These are phyloP conservation scores for Ips typographus DNA, from an alignment of 1,140 invertebrate genomes.

Conservation along the genomic window DNA sequence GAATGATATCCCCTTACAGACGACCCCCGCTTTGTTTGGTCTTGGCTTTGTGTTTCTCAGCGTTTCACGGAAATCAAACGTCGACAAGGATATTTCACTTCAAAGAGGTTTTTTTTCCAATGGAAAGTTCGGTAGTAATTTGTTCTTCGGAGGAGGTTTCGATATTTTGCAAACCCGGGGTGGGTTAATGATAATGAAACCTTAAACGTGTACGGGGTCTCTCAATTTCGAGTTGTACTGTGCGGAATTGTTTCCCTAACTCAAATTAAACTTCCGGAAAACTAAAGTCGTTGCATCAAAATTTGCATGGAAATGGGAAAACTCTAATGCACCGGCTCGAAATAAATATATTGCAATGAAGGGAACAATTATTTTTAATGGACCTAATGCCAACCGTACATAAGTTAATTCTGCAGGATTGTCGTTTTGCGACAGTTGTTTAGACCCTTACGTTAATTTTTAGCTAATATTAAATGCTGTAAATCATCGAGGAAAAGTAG, in stretches of 20 bases:
- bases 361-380: conserved; percentile 26
- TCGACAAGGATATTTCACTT: not conserved
- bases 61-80: conserved; percentile 1
- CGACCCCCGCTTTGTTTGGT: conserved; percentile 10
- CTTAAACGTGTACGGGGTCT: too few relatives aligned
- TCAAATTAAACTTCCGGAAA: conserved; percentile 7
- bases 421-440: conserved; percentile 1
- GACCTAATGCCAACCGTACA: conserved; percentile 8
- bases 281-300: conserved; percentile 26
- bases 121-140: too few relatives aligned
- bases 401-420: conserved; percentile 10
- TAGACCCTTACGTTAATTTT: not conserved
- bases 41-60: conserved; percentile 11
- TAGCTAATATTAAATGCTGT: too few relatives aligned
- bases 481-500: not conserved
- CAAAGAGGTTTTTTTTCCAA: too few relatives aligned
- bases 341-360: conserved; percentile 23
- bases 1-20: conserved; percentile 16
- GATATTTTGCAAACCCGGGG: too few relatives aligned
- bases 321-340: conserved; percentile 23
- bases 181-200: too few relatives aligned
- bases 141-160: too few relatives aligned
- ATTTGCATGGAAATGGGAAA: conserved; percentile 28
- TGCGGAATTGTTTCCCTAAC: conserved; percentile 17
- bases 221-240: too few relatives aligned